Base-by-base conservation (phyloP, 2,888 invertebrate genomes). In the Holacanthella duospinosa region DNA sequence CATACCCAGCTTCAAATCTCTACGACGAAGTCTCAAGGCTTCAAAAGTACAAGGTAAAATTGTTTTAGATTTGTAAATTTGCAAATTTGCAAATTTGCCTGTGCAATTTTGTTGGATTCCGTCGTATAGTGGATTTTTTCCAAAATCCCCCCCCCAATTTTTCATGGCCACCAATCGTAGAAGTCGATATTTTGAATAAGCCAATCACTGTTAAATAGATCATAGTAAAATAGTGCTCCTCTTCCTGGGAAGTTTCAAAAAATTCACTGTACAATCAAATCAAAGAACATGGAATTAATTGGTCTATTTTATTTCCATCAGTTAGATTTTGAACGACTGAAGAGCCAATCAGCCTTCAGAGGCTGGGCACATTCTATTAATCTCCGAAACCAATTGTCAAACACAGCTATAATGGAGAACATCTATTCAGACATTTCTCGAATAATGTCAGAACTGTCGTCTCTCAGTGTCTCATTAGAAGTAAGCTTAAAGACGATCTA, bases 341-440 rank as follows among this genome's bases (percentile, higher is more conserved):
- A 72, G 57, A 67, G 68, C 29, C 64, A 67, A 54, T 55, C 60
- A 16, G 63, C 66, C 12, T 70, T 61, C 54, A 61, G 66, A 28
- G 72, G 72, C 2, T 72, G 72, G 72, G 62, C 64, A 1, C 64
- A 66, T 43, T 27, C 36, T 25, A 59, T 64, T n/a, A 70, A 70
- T 56, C 43, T 70, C 1, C 43, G 61, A 29, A 27, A 36, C 1
- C 62, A 60, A 21, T 72, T 70, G 64, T 69, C 70, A 4, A 69
- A 64, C 66, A 68, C 70, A n/a, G 62, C 69, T 4, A 68, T 65
- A 26, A 61, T 71, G 0, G 68, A 69, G 21, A 29, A 61, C 1
- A 59, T 68, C 6, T 63, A 60, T 19, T 60, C 55, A 19, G 67
- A 68, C 44, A 43, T 72, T 29, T 61, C 60, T 29, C 60, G 61